Conservation (phyloP, 2,888 invertebrate species). For the Eucera pruinosa region DNA sequence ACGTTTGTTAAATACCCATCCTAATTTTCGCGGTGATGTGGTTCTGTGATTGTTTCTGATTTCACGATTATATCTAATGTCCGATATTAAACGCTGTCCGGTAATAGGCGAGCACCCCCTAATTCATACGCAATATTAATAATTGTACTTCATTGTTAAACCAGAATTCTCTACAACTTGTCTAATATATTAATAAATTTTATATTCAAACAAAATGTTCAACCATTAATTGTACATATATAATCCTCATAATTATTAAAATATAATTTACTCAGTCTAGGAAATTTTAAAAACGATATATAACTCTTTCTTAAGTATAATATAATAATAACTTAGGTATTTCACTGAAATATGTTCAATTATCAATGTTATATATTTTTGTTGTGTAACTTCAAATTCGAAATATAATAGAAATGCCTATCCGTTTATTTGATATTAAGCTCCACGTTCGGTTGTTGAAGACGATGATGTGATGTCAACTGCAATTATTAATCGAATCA, state of each 20-base stretch:
- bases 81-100: too few species aligned
- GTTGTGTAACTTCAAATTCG: slow-evolving; percentile 29
- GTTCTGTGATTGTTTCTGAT: too few species aligned
- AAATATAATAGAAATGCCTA: slow-evolving; percentile 22
- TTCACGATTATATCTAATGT: too few species aligned
- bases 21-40: too few species aligned
- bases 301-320: neutral
- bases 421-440: slow-evolving; percentile 63
- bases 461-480: slow-evolving; percentile 71
- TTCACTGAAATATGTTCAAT: neutral
- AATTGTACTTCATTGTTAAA: slow-evolving; percentile 4
- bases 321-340: neutral
- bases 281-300: neutral
- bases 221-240: neutral
- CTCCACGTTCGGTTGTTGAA: slow-evolving; percentile 61
- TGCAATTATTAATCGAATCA: slow-evolving; percentile 57
- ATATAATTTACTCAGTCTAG: neutral
- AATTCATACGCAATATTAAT: slow-evolving; percentile 19
- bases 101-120: too few species aligned
- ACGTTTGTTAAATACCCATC: too few species aligned
- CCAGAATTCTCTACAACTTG: neutral
- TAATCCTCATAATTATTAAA: neutral
- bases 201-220: neutral
- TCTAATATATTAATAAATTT: neutral
- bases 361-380: slow-evolving; percentile 1